Evolutionary conservation across 1,140 invertebrate species (phyloP), one percentile per base, ranked within the genome.

Genomic region (Nylanderia fulva): DNA sequence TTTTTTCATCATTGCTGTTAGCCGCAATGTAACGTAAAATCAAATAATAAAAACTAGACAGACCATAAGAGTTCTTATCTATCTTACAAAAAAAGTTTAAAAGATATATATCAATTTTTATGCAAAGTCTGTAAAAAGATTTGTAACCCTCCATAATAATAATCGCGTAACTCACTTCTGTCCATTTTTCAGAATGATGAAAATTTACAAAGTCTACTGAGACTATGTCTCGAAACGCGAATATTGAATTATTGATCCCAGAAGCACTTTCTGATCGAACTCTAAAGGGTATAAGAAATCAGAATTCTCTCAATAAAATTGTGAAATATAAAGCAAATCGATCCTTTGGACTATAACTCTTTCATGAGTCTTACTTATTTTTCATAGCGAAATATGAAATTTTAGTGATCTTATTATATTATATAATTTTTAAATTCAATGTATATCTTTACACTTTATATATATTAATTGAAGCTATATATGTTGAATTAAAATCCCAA

Each of bases 151-250:
- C 42, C 11, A 2, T 9, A 15, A 27, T 66, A 79, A 66, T n/a
- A 79, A 66, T 54, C 15, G 6, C 15, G 45, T 39, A 68, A 79
- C 29, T 52, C 42, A 54, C 15, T n/a, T 21, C 15, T 76, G 24
- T 15, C 42, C 18, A n/a, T 76, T 29, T 76, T 60, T 6, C 29
- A 64, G 60, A 36, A 24, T 29, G 2, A 0, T 60, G 60, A 77
- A 77, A 64, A 77, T 66, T 77, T 36, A 36, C 13, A 66, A 48
- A 48, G 13, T 13, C 45, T 48, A 0, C 15, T 48, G 45, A 18
- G 45, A 48, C 29, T 79, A 48, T 2, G 13, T 39, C 15, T 36
- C 13, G 21, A 68, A 18, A 4, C n/a, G 4, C 0, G 5, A n/a
- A 36, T 18, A 66, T 33, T 39, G 8, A 79, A 52, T 48, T 77